phyloP scores from a whole-genome alignment of 2,113 vertebrate species.

The Machaerirhynchus nigripectus region DNA sequence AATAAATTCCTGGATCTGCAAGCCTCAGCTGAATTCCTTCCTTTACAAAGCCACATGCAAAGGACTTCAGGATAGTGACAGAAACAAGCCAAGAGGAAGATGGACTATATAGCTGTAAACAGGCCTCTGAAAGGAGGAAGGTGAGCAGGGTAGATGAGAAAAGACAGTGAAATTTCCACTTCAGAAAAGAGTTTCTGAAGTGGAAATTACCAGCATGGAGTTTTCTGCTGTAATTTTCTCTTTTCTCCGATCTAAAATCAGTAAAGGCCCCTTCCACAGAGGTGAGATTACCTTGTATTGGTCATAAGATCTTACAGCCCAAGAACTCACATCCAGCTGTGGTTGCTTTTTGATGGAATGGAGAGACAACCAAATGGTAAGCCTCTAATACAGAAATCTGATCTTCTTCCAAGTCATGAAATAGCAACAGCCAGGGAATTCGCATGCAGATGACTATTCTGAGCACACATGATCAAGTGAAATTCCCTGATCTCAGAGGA shows the following conservation, averaged over 20 bases:
- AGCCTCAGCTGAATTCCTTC: background rate
- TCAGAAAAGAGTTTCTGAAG: too few relatives aligned
- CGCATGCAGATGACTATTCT: background rate
- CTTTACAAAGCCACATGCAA: background rate
- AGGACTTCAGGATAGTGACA: background rate
- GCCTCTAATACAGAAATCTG: background rate
- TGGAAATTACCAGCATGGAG: background rate
- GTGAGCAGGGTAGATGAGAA: background rate
- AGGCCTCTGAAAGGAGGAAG: background rate
- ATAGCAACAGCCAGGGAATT: background rate
- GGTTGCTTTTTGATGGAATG: background rate
- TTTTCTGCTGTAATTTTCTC: background rate
- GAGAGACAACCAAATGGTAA: background rate
- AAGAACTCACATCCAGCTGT: background rate
- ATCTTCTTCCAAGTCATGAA: background rate
- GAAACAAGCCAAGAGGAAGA: background rate
- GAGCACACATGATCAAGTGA: background rate
- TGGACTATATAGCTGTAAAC: background rate
- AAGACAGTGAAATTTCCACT: too few relatives aligned
- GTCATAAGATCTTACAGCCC: background rate
- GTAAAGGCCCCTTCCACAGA: background rate
- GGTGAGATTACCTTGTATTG: background rate
- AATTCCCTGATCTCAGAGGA: background rate
- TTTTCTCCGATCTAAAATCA: background rate
- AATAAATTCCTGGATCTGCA: slow-evolving; percentile 9